phyloP scores from a whole-genome alignment of 2,888 invertebrate species.

The Caenorhabditis sp. region DNA sequence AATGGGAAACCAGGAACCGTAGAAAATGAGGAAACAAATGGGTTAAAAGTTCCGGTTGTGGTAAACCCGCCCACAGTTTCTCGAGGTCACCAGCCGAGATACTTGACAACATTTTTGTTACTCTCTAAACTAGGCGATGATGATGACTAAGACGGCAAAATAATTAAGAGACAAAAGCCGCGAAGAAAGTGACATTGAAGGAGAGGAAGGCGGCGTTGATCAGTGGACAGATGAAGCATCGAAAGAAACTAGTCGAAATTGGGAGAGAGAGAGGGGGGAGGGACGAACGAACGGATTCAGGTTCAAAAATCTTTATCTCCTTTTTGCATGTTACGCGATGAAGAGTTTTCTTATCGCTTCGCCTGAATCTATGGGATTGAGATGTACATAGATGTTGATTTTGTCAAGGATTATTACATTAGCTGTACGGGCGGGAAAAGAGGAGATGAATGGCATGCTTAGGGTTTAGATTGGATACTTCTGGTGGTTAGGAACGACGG shows the following conservation, averaged over 20 bases:
- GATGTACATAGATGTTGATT: slow-evolving; percentile 36
- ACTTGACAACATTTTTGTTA: slow-evolving; percentile 33
- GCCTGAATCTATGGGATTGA: slow-evolving; percentile 29
- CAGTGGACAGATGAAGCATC: slow-evolving; percentile 19
- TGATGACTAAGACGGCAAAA: neutral
- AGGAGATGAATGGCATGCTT: slow-evolving; percentile 10
- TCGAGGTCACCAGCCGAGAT: slow-evolving; percentile 29
- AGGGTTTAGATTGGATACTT: neutral
- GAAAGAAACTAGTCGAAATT: slow-evolving; percentile 31
- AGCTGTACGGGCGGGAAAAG: neutral
- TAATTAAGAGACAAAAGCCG: slow-evolving; percentile 31
- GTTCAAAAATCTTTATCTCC: slow-evolving; percentile 40
- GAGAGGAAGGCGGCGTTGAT: slow-evolving; percentile 22
- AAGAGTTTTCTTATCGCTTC: slow-evolving; percentile 28
- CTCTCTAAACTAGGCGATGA: neutral
- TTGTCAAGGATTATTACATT: slow-evolving; percentile 16
- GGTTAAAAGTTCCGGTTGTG: neutral
- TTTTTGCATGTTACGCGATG: slow-evolving; percentile 21
- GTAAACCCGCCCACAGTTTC: neutral
- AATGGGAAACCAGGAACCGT: neutral
- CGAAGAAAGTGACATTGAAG: slow-evolving; percentile 25
- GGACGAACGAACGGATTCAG: slow-evolving; percentile 29
- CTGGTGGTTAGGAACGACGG: too few species aligned
- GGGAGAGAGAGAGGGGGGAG: neutral
- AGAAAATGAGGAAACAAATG: slow-evolving; percentile 11